Evolutionary conservation across 2,113 vertebrate species (phyloP).

Genomic region (Callipepla californica): DNA sequence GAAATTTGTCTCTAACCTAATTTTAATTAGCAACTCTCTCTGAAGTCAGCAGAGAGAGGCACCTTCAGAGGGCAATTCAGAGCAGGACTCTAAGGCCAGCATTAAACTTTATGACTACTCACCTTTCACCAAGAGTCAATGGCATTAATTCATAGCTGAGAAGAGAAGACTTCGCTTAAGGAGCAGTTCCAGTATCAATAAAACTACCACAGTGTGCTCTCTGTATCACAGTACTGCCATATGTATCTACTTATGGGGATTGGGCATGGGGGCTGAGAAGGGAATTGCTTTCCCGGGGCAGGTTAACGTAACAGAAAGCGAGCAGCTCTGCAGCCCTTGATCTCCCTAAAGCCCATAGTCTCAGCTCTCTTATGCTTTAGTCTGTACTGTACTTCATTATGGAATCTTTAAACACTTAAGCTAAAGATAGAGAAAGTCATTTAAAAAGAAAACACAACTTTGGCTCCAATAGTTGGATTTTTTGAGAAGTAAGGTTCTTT

Average conservation of each 20-base stretch:
- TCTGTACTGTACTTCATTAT: neutral
- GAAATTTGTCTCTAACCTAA: neutral
- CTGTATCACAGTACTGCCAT: conserved; percentile 26
- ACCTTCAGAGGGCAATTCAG: conserved; percentile 3
- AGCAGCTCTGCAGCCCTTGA: conserved; percentile 19
- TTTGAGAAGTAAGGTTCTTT: neutral
- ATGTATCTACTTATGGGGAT: conserved; percentile 33
- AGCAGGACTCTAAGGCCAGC: conserved; percentile 5
- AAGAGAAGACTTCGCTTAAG: conserved; percentile 2
- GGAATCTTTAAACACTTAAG: conserved; percentile 41
- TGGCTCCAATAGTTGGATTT: neutral
- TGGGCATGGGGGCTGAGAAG: neutral
- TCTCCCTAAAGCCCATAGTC: conserved; percentile 25
- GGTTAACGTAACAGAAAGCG: conserved; percentile 43
- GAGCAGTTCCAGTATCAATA: conserved; percentile 10
- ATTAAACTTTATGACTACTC: conserved; percentile 20
- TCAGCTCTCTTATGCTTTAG: neutral
- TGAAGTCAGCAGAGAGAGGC: neutral
- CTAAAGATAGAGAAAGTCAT: conserved; percentile 33
- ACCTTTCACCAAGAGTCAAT: neutral
- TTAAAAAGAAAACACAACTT: conserved; percentile 33
- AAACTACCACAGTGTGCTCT: conserved; percentile 12
- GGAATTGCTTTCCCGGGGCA: conserved; percentile 36
- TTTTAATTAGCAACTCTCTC: neutral
- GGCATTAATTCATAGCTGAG: conserved; percentile 20